Conservation (phyloP, 2,888 invertebrate species). For the Lasiommata megera region DNA sequence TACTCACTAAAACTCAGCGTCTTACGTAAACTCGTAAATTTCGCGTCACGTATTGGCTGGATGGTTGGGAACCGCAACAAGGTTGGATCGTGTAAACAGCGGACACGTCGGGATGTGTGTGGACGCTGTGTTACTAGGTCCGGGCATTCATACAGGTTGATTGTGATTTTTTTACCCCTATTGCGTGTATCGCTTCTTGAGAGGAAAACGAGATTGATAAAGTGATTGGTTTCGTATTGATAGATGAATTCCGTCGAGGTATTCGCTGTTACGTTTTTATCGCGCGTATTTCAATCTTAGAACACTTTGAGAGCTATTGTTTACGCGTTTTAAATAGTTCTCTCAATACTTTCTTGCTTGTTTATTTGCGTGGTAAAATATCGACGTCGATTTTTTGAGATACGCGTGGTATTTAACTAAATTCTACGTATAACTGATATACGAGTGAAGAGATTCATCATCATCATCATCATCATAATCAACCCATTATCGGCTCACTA, state of each 20-base stretch:
- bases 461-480: too few relatives aligned
- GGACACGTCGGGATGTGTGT: neutral
- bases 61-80: too few relatives aligned
- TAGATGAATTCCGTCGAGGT: conserved; percentile 17
- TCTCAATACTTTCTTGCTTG: neutral
- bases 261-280: conserved; percentile 15
- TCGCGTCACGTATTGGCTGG: too few relatives aligned
- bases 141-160: conserved; percentile 52
- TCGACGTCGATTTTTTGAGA: too few relatives aligned
- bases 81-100: neutral
- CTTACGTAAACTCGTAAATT: too few relatives aligned
- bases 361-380: neutral
- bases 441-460: too few relatives aligned
- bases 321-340: neutral
- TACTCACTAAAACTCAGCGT: too few relatives aligned
- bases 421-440: too few relatives aligned
- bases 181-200: conserved; percentile 11
- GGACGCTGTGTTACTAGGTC: neutral
- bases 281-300: conserved; percentile 7
- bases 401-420: too few relatives aligned
- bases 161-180: conserved; percentile 26
- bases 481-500: too few relatives aligned
- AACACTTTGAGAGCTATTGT: conserved; percentile 11
- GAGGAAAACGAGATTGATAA: conserved; percentile 15
- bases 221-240: conserved; percentile 21